phyloP scores from a whole-genome alignment of 2,797 vertebrate species.

The Phoebastria nigripes region DNA sequence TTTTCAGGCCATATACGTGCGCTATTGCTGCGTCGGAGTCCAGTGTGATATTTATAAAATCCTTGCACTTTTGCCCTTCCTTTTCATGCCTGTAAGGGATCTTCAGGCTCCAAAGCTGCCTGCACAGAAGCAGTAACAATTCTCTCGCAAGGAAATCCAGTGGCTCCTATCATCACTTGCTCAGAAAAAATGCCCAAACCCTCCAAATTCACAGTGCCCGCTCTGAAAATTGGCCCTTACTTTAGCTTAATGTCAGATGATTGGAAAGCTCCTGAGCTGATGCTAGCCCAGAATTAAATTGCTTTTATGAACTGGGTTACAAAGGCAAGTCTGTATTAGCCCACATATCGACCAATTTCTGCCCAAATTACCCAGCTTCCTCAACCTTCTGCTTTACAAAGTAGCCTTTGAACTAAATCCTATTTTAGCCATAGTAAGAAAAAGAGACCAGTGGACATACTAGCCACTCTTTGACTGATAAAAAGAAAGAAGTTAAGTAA shows the following conservation, averaged over 20 bases:
- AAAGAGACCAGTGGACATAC: neutral
- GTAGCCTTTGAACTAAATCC: neutral
- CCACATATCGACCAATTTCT: neutral
- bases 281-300: neutral
- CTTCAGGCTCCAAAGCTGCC: neutral
- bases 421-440: neutral
- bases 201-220: neutral
- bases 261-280: neutral
- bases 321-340: slow-evolving; percentile 52
- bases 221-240: neutral
- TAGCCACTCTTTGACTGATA: neutral
- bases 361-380: neutral
- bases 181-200: neutral
- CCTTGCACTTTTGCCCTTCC: neutral
- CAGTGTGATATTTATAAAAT: neutral
- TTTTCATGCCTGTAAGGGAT: neutral
- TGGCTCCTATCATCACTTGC: neutral
- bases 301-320: slow-evolving; percentile 19
- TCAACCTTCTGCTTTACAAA: neutral
- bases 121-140: neutral
- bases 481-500: neutral
- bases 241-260: neutral
- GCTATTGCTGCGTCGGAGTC: neutral
- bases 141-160: neutral
- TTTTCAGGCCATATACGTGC: neutral